Evolutionary conservation across 1,140 invertebrate species (phyloP).

Genomic region (Batillaria attramentaria): DNA sequence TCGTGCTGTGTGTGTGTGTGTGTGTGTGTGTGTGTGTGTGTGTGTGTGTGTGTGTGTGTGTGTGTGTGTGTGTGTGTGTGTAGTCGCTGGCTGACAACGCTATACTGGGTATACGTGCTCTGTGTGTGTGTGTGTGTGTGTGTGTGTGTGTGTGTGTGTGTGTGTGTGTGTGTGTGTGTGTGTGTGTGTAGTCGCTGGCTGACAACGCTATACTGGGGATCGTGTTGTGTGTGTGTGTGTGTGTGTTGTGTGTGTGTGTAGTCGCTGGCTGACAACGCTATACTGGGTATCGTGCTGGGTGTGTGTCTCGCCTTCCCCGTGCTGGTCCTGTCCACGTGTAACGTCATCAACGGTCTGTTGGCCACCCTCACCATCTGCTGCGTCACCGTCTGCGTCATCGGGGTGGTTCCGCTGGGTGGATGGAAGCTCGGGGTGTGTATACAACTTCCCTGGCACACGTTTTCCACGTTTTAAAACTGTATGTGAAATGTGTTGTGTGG

Average conservation of each 20-base stretch:
- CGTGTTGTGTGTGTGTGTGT: constrained; percentile 1
- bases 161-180: constrained; percentile 5
- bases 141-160: constrained; percentile 8
- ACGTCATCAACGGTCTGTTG: constrained; percentile 55
- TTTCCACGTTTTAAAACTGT: neutral
- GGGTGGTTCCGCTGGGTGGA: constrained; percentile 53
- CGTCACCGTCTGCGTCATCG: constrained; percentile 51
- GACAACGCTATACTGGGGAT: neutral
- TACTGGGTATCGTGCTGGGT: constrained; percentile 51
- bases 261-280: constrained; percentile 48
- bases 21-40: constrained; percentile 4
- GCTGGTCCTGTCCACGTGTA: constrained; percentile 55
- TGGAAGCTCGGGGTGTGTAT: constrained; percentile 56
- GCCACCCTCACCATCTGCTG: constrained; percentile 56
- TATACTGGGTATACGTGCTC: too few relatives aligned
- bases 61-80: neutral
- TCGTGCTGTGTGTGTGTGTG: constrained; percentile 1
- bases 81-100: too few relatives aligned
- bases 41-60: constrained; percentile 1
- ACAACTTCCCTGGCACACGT: neutral
- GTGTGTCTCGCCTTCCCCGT: constrained; percentile 52
- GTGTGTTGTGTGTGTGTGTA: constrained; percentile 31
- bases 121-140: neutral
- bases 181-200: neutral
- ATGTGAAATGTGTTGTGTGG: neutral